A percentile compares a stretch with the other conserved stretches of the same genome.
These are phyloP conservation scores for Azorinus chamasolen DNA, from an alignment of 2,888 invertebrate species.

Conservation along the genomic window DNA sequence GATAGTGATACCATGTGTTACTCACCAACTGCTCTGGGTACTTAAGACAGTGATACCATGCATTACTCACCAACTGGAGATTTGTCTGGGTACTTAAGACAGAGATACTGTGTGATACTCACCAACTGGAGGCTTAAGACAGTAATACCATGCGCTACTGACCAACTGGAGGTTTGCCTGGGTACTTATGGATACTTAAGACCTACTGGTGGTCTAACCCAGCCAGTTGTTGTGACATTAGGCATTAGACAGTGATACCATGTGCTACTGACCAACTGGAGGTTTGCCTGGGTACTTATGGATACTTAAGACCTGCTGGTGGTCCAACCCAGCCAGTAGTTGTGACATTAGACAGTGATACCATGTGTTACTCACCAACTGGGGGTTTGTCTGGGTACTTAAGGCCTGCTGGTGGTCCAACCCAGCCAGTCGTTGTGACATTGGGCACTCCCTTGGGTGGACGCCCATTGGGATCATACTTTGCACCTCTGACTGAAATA, in stretches of 20 bases:
- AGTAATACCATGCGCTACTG: too few relatives aligned
- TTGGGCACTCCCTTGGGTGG: conserved; percentile 62
- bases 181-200: conserved; percentile 69
- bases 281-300: conserved; percentile 63
- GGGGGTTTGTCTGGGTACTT: conserved; percentile 64
- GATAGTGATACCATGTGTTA: too few relatives aligned
- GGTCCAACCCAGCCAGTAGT: conserved; percentile 79
- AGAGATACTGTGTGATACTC: too few relatives aligned
- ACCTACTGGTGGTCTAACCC: conserved; percentile 77
- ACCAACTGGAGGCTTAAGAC: too few relatives aligned
- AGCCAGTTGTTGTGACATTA: too few relatives aligned
- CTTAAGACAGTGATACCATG: too few relatives aligned
- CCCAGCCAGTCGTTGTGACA: conserved; percentile 69
- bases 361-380: conserved; percentile 25
- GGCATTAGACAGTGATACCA: too few relatives aligned
- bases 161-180: conserved; percentile 59
- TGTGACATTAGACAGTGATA: too few relatives aligned
- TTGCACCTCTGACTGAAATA: conserved; percentile 74
- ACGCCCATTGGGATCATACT: conserved; percentile 70
- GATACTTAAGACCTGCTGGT: conserved; percentile 72
- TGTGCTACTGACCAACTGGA: conserved; percentile 36
- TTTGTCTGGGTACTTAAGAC: conserved; percentile 62
- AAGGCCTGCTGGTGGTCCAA: conserved; percentile 75
- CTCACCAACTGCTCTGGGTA: conserved; percentile 59
- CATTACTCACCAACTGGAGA: conserved; percentile 39